Percentiles rank a stretch among this genome's conserved stretches.
These are phyloP conservation scores for Rhizomys pruinosus DNA, from an alignment of 2,113 vertebrate species.

Conservation along the genomic window DNA sequence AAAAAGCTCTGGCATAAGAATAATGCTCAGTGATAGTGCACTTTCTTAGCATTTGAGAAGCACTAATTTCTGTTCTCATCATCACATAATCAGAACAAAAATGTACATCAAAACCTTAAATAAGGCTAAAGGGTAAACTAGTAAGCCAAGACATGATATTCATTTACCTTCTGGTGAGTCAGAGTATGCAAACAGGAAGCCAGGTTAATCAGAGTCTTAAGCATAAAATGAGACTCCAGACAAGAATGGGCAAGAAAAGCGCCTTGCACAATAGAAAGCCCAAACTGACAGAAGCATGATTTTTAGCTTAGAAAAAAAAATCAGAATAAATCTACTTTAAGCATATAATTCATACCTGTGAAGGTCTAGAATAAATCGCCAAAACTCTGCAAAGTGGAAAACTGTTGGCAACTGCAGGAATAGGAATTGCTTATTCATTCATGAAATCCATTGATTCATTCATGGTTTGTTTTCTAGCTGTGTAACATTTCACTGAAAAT, in stretches of 20 bases:
- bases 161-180: conserved; percentile 27
- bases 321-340: conserved; percentile 7
- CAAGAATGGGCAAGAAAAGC: conserved; percentile 45
- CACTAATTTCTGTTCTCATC: background rate
- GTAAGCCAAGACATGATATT: background rate
- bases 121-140: background rate
- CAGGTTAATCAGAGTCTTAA: background rate
- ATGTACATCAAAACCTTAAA: background rate
- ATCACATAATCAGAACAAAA: background rate
- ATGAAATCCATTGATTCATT: background rate
- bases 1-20: background rate
- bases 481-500: background rate
- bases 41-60: background rate
- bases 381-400: background rate
- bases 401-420: background rate
- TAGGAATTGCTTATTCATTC: background rate
- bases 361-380: background rate
- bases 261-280: background rate
- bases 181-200: conserved; percentile 50
- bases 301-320: background rate
- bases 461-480: background rate
- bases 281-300: conserved; percentile 14
- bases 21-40: too few relatives aligned
- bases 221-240: conserved; percentile 8
- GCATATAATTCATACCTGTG: background rate